These are phyloP conservation scores for Heterotilapia buettikoferi DNA, from an alignment of 2,113 vertebrate genomes.

Conservation along the genomic window DNA sequence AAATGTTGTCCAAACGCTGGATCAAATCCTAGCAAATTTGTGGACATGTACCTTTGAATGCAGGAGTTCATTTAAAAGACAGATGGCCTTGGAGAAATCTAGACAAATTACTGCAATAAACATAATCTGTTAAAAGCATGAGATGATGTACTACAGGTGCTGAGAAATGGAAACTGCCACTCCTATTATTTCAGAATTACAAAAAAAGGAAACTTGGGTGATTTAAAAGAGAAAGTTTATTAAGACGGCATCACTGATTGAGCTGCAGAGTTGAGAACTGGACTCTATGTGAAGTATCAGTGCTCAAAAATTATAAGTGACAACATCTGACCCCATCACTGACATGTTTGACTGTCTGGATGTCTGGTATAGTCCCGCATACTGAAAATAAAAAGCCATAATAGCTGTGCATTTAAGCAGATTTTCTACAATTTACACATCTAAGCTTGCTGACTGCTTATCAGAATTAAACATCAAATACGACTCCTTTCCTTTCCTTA, in stretches of 20 bases:
- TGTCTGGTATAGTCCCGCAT: not conserved
- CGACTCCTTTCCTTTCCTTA: not conserved
- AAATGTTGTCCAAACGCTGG: not conserved
- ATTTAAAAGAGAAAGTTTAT: not conserved
- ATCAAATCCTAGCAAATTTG: not conserved
- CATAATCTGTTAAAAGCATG: not conserved
- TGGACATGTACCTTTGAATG: not conserved
- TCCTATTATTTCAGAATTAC: not conserved
- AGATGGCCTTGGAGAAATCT: slow-evolving; percentile 8
- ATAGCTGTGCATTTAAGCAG: not conserved
- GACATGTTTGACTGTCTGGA: not conserved
- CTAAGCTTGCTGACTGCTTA: not conserved
- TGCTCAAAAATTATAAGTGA: not conserved
- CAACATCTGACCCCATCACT: not conserved
- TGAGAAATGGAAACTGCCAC: not conserved
- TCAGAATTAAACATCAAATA: not conserved
- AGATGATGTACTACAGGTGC: not conserved
- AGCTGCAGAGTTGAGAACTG: not conserved
- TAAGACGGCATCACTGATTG: not conserved
- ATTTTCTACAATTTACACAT: not conserved
- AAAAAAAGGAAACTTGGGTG: not conserved
- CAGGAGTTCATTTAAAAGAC: not conserved
- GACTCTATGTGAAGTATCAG: not conserved
- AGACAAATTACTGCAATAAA: not conserved
- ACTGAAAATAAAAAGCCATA: not conserved